A percentile compares a stretch with the other conserved stretches of the same genome.
Conservation (phyloP, 2,113 vertebrate genomes). For the Talpa occidentalis region DNA sequence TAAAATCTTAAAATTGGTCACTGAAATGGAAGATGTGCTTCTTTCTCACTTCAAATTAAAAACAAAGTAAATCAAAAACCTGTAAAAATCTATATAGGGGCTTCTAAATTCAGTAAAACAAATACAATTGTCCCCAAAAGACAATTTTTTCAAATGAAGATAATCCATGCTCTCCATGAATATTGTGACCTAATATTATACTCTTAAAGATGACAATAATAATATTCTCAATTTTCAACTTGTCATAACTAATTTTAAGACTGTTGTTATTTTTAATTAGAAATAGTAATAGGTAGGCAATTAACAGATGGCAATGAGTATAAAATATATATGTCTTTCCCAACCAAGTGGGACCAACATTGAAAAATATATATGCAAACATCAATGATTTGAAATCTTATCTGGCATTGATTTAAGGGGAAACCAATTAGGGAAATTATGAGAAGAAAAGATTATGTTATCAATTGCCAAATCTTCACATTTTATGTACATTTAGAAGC, state of each 20-base stretch:
- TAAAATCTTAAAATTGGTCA: slow-evolving; percentile 31
- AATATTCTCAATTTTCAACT: not conserved
- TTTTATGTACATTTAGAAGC: not conserved
- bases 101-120: not conserved
- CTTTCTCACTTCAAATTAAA: slow-evolving; percentile 17
- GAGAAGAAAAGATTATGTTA: not conserved
- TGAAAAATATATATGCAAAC: not conserved
- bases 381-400: not conserved
- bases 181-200: not conserved
- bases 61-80: not conserved
- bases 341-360: rapidly evolving
- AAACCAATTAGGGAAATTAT: not conserved
- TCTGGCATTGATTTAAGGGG: not conserved
- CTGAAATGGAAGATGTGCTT: not conserved
- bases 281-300: not conserved
- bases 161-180: not conserved
- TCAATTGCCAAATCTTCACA: not conserved
- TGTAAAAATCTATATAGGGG: not conserved
- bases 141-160: slow-evolving; percentile 23
- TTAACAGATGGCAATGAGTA: not conserved
- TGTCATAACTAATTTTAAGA: not conserved
- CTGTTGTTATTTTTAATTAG: not conserved
- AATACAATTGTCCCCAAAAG: not conserved
- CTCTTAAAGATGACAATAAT: not conserved
- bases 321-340: not conserved